phyloP scores from a whole-genome alignment of 2,113 vertebrate genomes.

The Suncus etruscus region DNA sequence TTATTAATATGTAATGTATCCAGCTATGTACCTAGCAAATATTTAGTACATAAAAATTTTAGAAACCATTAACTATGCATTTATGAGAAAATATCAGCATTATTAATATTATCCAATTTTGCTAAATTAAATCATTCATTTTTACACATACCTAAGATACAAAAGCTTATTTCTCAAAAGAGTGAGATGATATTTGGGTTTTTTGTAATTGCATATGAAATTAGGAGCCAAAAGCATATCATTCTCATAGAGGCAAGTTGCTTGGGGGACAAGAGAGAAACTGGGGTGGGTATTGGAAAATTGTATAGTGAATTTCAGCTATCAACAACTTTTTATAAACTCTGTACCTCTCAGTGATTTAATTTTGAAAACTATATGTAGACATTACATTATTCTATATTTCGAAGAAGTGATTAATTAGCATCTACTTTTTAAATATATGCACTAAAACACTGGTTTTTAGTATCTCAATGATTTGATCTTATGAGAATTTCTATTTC shows the following conservation, averaged over 20 bases:
- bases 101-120: constrained; percentile 11
- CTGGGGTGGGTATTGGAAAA: too few relatives aligned
- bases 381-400: constrained; percentile 29
- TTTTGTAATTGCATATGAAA: too few relatives aligned
- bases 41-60: not conserved
- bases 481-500: not conserved
- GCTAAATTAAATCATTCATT: constrained; percentile 56
- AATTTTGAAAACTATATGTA: too few relatives aligned
- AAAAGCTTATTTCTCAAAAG: constrained; percentile 27
- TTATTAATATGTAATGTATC: not conserved
- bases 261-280: too few relatives aligned
- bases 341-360: too few relatives aligned
- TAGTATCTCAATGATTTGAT: too few relatives aligned
- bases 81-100: not conserved
- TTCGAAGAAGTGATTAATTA: not conserved
- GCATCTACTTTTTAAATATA: constrained; percentile 25
- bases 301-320: too few relatives aligned
- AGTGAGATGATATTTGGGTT: not conserved
- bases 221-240: not conserved
- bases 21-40: too few relatives aligned
- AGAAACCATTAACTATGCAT: constrained; percentile 14
- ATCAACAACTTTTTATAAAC: too few relatives aligned
- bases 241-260: too few relatives aligned
- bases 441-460: too few relatives aligned
- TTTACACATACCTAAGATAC: constrained; percentile 8